These are phyloP conservation scores for Enteromius afrohamiltoni DNA, from an alignment of 2,797 vertebrate species.

Conservation along the genomic window DNA sequence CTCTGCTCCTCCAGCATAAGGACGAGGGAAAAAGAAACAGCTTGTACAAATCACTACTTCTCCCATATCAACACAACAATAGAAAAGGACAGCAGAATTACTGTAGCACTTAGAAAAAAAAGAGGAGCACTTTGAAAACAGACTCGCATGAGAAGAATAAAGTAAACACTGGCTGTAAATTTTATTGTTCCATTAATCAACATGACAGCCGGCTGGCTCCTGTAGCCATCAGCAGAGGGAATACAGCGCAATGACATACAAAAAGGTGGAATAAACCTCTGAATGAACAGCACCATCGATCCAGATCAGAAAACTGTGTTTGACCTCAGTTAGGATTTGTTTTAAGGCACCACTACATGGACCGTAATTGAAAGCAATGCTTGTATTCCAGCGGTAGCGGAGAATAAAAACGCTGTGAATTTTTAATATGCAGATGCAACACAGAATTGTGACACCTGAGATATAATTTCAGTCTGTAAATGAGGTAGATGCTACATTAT, in stretches of 20 bases:
- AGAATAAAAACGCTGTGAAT: conserved; percentile 65
- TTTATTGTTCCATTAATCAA: conserved; percentile 68
- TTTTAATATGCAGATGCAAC: conserved; percentile 56
- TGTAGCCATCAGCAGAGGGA: conserved; percentile 54
- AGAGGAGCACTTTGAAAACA: conserved; percentile 50
- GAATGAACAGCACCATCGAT: conserved; percentile 54
- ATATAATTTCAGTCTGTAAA: conserved; percentile 48
- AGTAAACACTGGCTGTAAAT: conserved; percentile 60
- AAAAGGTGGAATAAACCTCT: conserved; percentile 49
- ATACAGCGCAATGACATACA: conserved; percentile 48
- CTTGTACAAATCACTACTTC: conserved; percentile 50
- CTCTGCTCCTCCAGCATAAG: conserved; percentile 38
- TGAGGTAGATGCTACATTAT: conserved; percentile 38
- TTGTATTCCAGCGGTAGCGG: conserved; percentile 59
- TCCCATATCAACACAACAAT: conserved; percentile 51
- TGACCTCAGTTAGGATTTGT: conserved; percentile 69
- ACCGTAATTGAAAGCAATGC: conserved; percentile 63
- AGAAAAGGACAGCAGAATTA: conserved; percentile 53
- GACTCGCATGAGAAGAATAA: conserved; percentile 55
- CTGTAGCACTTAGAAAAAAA: conserved; percentile 38
- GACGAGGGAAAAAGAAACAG: conserved; percentile 36
- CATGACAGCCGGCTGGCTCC: conserved; percentile 57
- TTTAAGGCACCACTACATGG: conserved; percentile 60
- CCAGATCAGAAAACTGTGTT: conserved; percentile 57
- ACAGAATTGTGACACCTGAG: conserved; percentile 56